These are phyloP conservation scores for Acleris sparsana DNA, from an alignment of 2,888 invertebrate genomes.

Conservation along the genomic window DNA sequence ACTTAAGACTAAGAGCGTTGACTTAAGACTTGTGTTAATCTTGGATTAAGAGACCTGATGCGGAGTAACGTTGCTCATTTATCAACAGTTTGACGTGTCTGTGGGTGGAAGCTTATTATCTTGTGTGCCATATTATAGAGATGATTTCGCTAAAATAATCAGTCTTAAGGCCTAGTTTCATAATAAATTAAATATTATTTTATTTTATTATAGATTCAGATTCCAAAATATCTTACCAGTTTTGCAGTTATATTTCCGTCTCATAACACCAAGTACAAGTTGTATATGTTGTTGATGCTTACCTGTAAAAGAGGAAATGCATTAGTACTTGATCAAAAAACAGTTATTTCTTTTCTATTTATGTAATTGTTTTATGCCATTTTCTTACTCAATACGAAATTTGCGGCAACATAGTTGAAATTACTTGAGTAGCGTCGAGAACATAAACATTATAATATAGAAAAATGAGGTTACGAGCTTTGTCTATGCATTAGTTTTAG, in stretches of 20 bases:
- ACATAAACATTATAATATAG: slow-evolving; percentile 5
- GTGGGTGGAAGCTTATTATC: no score
- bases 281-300: slow-evolving; percentile 13
- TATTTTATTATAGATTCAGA: no score
- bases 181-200: no score
- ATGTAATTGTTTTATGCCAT: not conserved
- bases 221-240: not conserved
- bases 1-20: not conserved
- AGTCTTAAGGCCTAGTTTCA: no score
- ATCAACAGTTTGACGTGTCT: no score
- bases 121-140: no score
- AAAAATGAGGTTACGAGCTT: slow-evolving; percentile 25
- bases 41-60: not conserved
- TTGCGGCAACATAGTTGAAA: no score
- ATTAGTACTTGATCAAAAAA: slow-evolving; percentile 6
- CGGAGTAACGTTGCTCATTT: not conserved
- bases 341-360: no score
- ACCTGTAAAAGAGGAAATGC: slow-evolving; percentile 25
- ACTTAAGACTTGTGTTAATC: not conserved
- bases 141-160: no score
- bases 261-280: not conserved
- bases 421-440: slow-evolving; percentile 21
- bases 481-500: slow-evolving; percentile 27
- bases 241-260: not conserved
- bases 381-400: no score